phyloP scores from a whole-genome alignment of 2,797 vertebrate species.

The Bucorvus abyssinicus region DNA sequence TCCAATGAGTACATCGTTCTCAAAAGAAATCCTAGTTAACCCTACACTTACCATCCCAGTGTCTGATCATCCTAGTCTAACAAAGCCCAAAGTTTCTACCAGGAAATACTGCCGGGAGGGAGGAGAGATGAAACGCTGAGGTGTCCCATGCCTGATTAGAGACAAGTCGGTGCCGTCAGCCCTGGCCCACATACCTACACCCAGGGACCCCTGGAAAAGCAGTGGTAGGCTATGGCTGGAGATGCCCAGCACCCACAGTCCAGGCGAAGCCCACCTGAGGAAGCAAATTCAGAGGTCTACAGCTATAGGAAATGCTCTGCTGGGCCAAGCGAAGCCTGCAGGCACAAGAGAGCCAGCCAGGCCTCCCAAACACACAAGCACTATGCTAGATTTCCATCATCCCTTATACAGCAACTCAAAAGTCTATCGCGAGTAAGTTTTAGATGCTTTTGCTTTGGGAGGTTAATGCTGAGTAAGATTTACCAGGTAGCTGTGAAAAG shows the following conservation, averaged over 20 bases:
- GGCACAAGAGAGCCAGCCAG: neutral
- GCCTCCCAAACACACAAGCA: neutral
- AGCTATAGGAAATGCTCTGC: neutral
- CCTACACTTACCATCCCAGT: neutral
- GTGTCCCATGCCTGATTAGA: fast-evolving
- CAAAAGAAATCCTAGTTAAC: neutral
- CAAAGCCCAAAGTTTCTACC: neutral
- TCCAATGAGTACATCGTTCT: neutral
- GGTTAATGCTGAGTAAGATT: neutral
- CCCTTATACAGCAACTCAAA: neutral
- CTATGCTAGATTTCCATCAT: neutral
- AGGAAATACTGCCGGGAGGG: fast-evolving
- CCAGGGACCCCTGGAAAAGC: neutral
- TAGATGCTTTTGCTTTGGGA: neutral
- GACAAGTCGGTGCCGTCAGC: fast-evolving
- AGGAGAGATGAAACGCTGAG: fast-evolving
- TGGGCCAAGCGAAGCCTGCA: neutral
- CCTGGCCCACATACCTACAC: no score
- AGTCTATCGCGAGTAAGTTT: neutral
- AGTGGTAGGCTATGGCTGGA: neutral
- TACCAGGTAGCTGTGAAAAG: neutral
- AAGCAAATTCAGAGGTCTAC: neutral
- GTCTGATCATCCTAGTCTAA: neutral
- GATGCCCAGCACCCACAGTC: neutral
- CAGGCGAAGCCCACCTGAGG: neutral